These are phyloP conservation scores for Mystacornis crossleyi DNA, from an alignment of 2,113 vertebrate genomes.

Conservation along the genomic window DNA sequence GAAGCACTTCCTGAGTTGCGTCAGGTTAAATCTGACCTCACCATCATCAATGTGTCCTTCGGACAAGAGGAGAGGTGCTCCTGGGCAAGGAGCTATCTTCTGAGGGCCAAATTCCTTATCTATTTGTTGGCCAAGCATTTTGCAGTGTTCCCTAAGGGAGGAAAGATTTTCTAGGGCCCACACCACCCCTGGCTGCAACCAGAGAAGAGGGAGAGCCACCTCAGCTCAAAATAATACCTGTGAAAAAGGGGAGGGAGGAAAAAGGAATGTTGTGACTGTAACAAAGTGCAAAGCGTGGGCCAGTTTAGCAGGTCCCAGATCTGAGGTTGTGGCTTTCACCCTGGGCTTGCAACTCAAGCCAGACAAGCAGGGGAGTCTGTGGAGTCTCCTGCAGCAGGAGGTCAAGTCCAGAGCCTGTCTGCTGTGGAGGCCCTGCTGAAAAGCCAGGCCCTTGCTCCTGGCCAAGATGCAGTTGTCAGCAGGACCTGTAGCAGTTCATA, in stretches of 20 bases:
- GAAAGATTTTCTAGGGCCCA: neutral
- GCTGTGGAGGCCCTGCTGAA: neutral
- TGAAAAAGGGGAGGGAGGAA: neutral
- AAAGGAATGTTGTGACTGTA: neutral
- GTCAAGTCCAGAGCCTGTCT: neutral
- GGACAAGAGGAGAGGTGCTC: neutral
- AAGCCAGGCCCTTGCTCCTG: neutral
- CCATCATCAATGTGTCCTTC: rapidly evolving
- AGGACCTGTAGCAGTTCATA: neutral
- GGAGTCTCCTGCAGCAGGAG: neutral
- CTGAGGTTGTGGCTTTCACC: neutral
- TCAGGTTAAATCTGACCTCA: neutral
- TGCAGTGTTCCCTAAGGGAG: neutral
- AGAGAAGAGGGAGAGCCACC: neutral
- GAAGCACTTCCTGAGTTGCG: neutral
- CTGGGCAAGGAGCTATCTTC: neutral
- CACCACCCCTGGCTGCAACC: rapidly evolving
- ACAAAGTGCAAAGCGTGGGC: neutral
- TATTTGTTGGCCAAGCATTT: neutral
- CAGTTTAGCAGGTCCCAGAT: too few species aligned
- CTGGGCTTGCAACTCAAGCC: neutral
- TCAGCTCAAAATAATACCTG: neutral
- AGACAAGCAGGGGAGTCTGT: neutral
- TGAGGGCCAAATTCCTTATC: neutral
- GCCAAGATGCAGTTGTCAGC: neutral